Evolutionary conservation across 92 coral and sea anemone genomes (phyloP), one percentile per base, ranked within the genome.

Genomic region (Porites divaricata): DNA sequence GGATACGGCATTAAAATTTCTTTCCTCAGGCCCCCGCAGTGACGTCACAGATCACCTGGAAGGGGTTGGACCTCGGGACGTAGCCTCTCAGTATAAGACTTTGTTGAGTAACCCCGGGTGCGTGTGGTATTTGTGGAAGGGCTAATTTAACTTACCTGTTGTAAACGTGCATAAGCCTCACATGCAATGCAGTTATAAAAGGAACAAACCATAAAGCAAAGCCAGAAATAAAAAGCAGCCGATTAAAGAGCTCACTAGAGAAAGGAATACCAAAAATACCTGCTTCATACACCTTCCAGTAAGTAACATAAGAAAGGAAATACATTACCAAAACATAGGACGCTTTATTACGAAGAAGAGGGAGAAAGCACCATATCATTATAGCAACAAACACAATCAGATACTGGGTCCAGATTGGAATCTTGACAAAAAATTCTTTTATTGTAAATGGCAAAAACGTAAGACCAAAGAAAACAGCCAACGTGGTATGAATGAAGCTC

Each of bases 371-470:
- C 89, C 89, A 85, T 2, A 85, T 24, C 22, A 85, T 9, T 8
- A 67, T 66, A 19, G 62, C 65, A 58, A 67, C 6, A 25, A 66
- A 2, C 62, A 85, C 69, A 49, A 69, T 13, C 0, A 26, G 9
- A 24, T 25, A 22, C 70, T 58, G 89, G 22, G 65, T 26, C 84
- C 73, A 66, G 48, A 65, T 45, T 10, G 87, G 83, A 19, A 76
- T 81, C 21, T 67, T 58, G 21, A 70, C 77, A 2, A 86, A 54
- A 71, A 80, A 88, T 16, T 88, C 80, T 19, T 87, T 51, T 59
- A 87, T 81, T 15, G 84, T 26, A 74, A 75, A 88, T 59, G 91
- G 91, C 12, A 81, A 19, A 62, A 83, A 82, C 15, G 91, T 88
- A 58, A 88, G 78, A 48, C 63, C 88, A 8, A 81, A 6, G 9